These are phyloP conservation scores for Ochropacha duplaris DNA, from an alignment of 2,888 invertebrate species.

Conservation along the genomic window DNA sequence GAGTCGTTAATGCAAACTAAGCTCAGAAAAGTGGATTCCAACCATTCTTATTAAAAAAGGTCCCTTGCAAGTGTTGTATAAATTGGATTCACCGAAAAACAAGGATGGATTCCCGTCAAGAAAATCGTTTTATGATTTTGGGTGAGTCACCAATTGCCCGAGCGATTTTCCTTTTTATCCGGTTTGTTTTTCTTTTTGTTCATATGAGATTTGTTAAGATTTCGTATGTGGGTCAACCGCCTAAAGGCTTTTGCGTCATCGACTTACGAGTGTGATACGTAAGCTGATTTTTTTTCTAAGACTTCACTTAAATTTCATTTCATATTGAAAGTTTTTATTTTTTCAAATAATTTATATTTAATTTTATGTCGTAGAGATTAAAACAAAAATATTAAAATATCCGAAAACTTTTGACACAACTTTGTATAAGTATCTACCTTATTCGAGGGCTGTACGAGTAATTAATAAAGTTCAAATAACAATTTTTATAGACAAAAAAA, in stretches of 20 bases:
- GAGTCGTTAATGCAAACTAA: slow-evolving; percentile 49
- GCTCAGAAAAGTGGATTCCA: slow-evolving; percentile 38
- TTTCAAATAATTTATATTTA: too few species aligned
- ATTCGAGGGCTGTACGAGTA: neutral
- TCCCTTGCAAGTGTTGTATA: slow-evolving; percentile 44
- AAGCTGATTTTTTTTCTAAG: too few species aligned
- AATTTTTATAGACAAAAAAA: slow-evolving; percentile 18
- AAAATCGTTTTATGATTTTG: slow-evolving; percentile 52
- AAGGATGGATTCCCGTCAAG: slow-evolving; percentile 39
- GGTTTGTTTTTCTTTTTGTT: slow-evolving; percentile 4
- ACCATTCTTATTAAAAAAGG: slow-evolving; percentile 49
- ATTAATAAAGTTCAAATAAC: slow-evolving; percentile 32
- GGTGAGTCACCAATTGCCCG: slow-evolving; percentile 19
- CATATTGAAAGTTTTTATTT: neutral
- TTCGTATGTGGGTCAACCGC: neutral
- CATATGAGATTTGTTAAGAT: slow-evolving; percentile 2
- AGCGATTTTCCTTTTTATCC: slow-evolving; percentile 1
- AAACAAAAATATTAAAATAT: neutral
- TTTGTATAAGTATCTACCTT: neutral
- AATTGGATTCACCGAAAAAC: slow-evolving; percentile 51
- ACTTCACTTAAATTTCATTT: too few species aligned
- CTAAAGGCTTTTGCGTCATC: neutral
- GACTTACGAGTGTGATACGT: neutral
- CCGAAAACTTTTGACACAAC: too few species aligned
- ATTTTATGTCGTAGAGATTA: too few species aligned